These are phyloP conservation scores for Stramonita haemastoma DNA, from an alignment of 2,888 invertebrate genomes.

Conservation along the genomic window DNA sequence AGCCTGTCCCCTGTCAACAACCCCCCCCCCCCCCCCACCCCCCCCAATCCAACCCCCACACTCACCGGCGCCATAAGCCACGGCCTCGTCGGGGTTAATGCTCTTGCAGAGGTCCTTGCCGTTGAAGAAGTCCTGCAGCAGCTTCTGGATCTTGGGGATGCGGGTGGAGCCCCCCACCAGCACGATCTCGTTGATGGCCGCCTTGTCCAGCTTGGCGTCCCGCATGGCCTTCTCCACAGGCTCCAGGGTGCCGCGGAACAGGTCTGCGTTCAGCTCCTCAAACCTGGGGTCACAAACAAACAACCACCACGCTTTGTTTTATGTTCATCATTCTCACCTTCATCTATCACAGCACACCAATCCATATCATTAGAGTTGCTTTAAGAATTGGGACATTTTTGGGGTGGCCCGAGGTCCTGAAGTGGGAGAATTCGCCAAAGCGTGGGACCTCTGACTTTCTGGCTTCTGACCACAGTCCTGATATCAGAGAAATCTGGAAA, in stretches of 20 bases:
- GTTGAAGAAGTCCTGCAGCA: constrained; percentile 85
- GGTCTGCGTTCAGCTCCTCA: constrained; percentile 96
- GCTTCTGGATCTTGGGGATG: constrained; percentile 97
- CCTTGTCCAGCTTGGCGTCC: constrained; percentile 91
- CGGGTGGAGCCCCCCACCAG: constrained; percentile 94
- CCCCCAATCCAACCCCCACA: background rate
- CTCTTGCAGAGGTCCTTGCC: constrained; percentile 78
- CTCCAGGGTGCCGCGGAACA: constrained; percentile 96
- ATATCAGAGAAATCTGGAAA: no score
- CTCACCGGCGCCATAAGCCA: constrained; percentile 77
- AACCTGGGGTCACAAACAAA: constrained; percentile 80
- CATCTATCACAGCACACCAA: no score
- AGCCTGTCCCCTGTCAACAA: background rate
- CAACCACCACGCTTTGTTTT: no score
- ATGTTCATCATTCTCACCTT: no score
- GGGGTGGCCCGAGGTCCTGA: no score
- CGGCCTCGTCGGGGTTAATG: constrained; percentile 78
- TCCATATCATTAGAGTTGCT: no score
- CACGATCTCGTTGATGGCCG: constrained; percentile 87
- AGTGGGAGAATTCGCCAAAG: no score
- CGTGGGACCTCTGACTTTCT: no score
- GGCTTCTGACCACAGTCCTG: no score
- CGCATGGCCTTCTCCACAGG: constrained; percentile 97
- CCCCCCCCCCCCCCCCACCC: background rate
- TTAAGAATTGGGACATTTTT: no score